Conservation (phyloP, 2,797 vertebrate species). For the Neopelma chrysocephalum region DNA sequence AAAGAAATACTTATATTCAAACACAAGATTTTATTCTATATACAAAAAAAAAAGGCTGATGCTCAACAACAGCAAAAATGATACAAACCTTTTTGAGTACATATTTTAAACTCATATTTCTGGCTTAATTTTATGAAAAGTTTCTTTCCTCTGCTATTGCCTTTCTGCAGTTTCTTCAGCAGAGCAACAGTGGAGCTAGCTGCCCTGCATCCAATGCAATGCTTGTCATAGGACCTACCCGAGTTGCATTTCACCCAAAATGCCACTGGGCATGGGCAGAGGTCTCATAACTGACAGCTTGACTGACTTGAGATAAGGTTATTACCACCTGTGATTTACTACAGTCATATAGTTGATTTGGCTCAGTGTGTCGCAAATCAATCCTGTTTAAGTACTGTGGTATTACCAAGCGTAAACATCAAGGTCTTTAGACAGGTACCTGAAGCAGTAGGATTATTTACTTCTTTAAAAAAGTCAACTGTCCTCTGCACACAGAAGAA, state of each 20-base stretch:
- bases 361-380: background rate
- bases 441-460: background rate
- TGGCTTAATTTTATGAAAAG: background rate
- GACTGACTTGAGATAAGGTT: background rate
- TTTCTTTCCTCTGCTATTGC: background rate
- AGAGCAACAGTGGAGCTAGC: background rate
- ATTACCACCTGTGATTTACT: background rate
- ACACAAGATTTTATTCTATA: background rate
- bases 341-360: background rate
- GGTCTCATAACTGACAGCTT: background rate
- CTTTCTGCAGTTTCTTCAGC: background rate
- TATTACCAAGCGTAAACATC: background rate
- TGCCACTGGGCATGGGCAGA: background rate
- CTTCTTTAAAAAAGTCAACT: background rate
- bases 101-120: background rate
- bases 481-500: background rate
- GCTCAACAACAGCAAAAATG: background rate
- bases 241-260: background rate
- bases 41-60: background rate
- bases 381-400: background rate
- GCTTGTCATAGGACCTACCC: accelerated
- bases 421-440: background rate
- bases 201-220: background rate
- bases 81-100: background rate
- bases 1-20: background rate